Evolutionary conservation across 1,140 invertebrate species (phyloP), one percentile per base, ranked within the genome.

Genomic region (Drosophila fuyamai): DNA sequence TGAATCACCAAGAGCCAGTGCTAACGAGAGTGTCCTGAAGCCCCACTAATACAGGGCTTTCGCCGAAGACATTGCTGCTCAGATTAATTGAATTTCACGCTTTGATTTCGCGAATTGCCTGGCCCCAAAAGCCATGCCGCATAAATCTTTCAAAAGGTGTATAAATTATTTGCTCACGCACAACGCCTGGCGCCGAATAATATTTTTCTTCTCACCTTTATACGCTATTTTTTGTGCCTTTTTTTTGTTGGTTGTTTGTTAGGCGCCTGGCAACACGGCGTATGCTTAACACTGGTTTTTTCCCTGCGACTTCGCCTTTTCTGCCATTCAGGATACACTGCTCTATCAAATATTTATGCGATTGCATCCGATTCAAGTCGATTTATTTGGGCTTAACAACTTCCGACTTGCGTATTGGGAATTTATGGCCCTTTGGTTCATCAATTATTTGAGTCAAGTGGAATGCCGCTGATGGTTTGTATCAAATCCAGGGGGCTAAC

Each of bases 41-140:
- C 14, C 32, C 4, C 12, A 2, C 8, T 10, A 16, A 62, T 29
- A 35, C 23, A 35, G 54, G 27, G 36, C 16, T 56, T 55, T 51
- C 4, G 38, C 40, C 16, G 9, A 16, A 10, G 55, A 32, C 38
- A 57, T 46, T 38, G 4, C 66, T 80, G 80, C 77, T 90, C 81
- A 90, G 77, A 81, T 84, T 89, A 89, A 89, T 90, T 89, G 77
- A 89, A 89, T 89, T 84, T 89, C 81, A 84, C 81, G 84, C 84
- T 89, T 89, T 90, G 84, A 90, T 85, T 89, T 84, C 62, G 62
- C 70, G 68, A 70, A 71, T 58, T 48, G 67, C 48, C 66, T 18
- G 51, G 27, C 76, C 72, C 58, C 48, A 68, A 68, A 70, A 57
- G 79, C 61, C 79, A 57, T 50, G 63, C 23, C 68, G 73, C 77